phyloP scores from a whole-genome alignment of 2,113 vertebrate genomes.

The Scartelaos histophorus region DNA sequence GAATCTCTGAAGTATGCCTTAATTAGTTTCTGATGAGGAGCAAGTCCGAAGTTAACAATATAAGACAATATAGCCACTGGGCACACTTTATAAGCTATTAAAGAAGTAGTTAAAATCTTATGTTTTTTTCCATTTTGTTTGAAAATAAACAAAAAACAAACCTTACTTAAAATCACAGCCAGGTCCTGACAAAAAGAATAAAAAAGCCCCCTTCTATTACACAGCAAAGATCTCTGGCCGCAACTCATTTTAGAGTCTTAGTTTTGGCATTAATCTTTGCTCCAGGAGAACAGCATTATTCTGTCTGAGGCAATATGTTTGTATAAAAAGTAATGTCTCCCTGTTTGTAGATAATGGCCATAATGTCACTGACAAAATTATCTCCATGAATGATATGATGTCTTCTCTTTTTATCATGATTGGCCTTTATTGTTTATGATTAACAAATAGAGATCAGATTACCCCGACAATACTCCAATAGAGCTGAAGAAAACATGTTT shows the following conservation, averaged over 20 bases:
- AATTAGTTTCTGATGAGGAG: not conserved
- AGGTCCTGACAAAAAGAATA: not conserved
- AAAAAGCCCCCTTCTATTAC: not conserved
- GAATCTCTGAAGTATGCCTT: not conserved
- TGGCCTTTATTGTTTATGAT: too few species aligned
- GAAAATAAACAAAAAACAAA: not conserved
- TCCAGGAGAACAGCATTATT: constrained; percentile 9
- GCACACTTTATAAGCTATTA: not conserved
- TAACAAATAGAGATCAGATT: too few species aligned
- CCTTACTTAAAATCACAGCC: not conserved
- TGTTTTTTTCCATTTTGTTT: not conserved
- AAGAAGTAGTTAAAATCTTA: not conserved
- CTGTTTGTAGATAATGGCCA: constrained; percentile 3
- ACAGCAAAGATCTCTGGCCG: constrained; percentile 7
- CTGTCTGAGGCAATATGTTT: constrained; percentile 27
- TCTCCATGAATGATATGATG: too few species aligned
- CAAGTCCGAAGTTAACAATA: not conserved
- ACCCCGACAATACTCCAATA: too few species aligned
- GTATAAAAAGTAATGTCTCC: constrained; percentile 15
- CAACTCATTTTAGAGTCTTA: constrained; percentile 5
- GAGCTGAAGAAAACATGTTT: too few species aligned
- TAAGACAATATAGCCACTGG: not conserved
- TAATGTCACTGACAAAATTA: too few species aligned
- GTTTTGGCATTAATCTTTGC: constrained; percentile 9
- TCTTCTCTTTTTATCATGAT: too few species aligned